A percentile compares a stretch with the other conserved stretches of the same genome.
These are phyloP conservation scores for Aethina tumida DNA, from an alignment of 1,140 invertebrate species.

Conservation along the genomic window DNA sequence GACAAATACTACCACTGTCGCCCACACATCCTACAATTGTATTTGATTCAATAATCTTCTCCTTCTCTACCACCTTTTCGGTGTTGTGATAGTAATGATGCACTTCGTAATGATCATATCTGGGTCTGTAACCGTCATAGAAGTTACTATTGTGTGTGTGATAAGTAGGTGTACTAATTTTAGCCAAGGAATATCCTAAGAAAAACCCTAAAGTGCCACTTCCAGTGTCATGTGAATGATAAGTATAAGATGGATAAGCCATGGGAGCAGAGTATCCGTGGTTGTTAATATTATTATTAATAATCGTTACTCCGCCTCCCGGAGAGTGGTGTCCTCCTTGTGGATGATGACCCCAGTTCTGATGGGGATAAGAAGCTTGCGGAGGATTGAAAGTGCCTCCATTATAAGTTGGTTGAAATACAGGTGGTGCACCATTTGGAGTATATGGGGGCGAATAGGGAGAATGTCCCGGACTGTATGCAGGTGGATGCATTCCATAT, in stretches of 20 bases:
- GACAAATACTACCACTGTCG: constrained; percentile 21
- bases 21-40: constrained; percentile 19
- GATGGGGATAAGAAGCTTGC: constrained; percentile 5
- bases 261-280: constrained; percentile 5
- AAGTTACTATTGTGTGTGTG: constrained; percentile 9
- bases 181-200: constrained; percentile 21
- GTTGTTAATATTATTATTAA: constrained; percentile 17
- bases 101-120: constrained; percentile 24
- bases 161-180: constrained; percentile 19
- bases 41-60: constrained; percentile 17
- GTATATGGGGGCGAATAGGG: constrained; percentile 6
- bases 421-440: too few species aligned
- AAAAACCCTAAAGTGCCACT: constrained; percentile 23
- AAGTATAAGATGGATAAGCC: constrained; percentile 16
- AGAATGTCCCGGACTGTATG: constrained; percentile 14
- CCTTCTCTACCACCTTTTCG: constrained; percentile 15
- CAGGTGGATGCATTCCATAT: constrained; percentile 11
- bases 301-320: constrained; percentile 9
- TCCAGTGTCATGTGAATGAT: constrained; percentile 14
- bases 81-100: constrained; percentile 27
- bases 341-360: constrained; percentile 7
- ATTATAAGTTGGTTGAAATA: too few species aligned
- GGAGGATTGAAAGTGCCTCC: too few species aligned
- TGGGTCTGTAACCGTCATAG: constrained; percentile 14
- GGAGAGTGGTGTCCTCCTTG: constrained; percentile 1